A percentile compares a stretch with the other conserved stretches of the same genome.
phyloP scores from a whole-genome alignment of 2,113 vertebrate genomes.

The Xenopus borealis region DNA sequence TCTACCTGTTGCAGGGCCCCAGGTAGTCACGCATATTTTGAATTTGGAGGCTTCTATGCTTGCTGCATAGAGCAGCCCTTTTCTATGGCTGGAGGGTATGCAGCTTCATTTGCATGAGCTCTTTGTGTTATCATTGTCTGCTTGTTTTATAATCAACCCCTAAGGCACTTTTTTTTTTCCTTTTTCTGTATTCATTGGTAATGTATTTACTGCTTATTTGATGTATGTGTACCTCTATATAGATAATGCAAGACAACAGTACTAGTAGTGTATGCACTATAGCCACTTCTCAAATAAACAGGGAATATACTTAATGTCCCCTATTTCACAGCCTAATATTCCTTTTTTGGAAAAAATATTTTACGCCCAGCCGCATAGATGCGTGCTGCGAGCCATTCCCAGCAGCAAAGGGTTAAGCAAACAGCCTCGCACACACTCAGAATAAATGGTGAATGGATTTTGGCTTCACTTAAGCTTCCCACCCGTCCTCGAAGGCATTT shows the following conservation, averaged over 20 bases:
- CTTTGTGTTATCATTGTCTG: constrained; percentile 1
- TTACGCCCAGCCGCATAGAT: no score
- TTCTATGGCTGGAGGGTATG: not conserved
- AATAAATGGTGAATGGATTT: constrained; percentile 73
- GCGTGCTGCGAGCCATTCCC: no score
- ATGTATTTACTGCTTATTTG: no score
- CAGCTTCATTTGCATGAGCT: not conserved
- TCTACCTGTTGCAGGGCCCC: no score
- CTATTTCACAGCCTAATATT: no score
- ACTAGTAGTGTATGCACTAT: no score
- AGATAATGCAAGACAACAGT: no score
- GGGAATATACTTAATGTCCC: no score
- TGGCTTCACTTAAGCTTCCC: constrained; percentile 63
- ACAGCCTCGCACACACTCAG: constrained; percentile 71
- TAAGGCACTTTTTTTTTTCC: constrained; percentile 3
- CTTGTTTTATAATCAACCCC: not conserved
- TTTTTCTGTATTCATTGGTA: not conserved
- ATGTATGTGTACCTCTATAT: no score
- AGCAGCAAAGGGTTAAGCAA: constrained; percentile 50
- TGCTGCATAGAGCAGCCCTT: not conserved
- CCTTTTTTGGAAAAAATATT: no score
- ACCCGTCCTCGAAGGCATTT: constrained; percentile 71
- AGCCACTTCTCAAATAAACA: no score
- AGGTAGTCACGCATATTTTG: no score
- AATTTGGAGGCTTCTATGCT: not conserved